A percentile compares a stretch with the other conserved stretches of the same genome.
Conservation (phyloP, 2,797 vertebrate species). For the Lindbergichthys nudifrons region DNA sequence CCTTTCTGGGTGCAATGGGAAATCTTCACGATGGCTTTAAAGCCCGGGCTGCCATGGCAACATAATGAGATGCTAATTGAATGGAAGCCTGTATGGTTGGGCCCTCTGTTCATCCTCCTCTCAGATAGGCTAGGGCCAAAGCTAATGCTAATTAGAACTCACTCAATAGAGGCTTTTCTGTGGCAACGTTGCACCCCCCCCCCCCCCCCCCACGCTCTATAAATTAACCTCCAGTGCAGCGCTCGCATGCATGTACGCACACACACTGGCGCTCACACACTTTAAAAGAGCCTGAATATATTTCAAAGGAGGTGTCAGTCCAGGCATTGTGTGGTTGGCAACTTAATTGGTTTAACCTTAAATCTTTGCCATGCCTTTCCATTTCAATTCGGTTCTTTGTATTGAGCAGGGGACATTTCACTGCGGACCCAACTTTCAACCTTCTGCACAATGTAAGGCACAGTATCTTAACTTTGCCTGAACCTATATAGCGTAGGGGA, state of each 20-base stretch:
- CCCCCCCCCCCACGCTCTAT: conserved; percentile 56
- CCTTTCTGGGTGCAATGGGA: conserved; percentile 56
- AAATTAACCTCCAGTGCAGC: conserved; percentile 69
- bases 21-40: conserved; percentile 67
- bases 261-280: conserved; percentile 10
- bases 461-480: conserved; percentile 29
- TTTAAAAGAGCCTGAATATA: conserved; percentile 38
- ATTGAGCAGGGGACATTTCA: conserved; percentile 31
- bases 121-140: conserved; percentile 65
- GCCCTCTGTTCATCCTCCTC: conserved; percentile 54
- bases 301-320: conserved; percentile 56
- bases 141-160: conserved; percentile 76
- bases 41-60: conserved; percentile 77
- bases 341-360: conserved; percentile 81
- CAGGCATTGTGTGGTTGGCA: conserved; percentile 59
- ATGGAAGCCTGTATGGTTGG: conserved; percentile 78
- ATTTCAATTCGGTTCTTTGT: conserved; percentile 48
- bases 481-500: conserved; percentile 10
- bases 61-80: conserved; percentile 87
- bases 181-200: background rate
- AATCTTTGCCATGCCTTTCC: conserved; percentile 66
- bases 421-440: conserved; percentile 31
- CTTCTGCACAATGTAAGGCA: conserved; percentile 24
- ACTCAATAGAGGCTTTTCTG: conserved; percentile 69
- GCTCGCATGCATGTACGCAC: conserved; percentile 33